Evolutionary conservation across 2,797 vertebrate species (phyloP).

Genomic region (Ctenosaura bakeri): DNA sequence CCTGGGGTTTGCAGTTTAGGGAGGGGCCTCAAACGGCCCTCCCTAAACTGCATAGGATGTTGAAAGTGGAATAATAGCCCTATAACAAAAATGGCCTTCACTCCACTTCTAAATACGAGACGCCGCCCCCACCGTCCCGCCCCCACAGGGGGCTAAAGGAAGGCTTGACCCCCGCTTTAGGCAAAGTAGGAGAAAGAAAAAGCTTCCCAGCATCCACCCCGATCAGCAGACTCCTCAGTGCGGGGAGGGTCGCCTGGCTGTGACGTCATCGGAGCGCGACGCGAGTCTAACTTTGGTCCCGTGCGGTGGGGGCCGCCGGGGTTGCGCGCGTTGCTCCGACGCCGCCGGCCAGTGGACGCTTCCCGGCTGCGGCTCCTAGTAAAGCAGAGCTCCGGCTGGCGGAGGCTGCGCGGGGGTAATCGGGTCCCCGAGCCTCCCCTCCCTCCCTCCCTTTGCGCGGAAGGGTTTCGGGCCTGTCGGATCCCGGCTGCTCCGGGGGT

Average conservation of each 20-base stretch:
- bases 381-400: no score
- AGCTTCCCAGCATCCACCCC: neutral
- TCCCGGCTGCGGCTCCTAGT: neutral
- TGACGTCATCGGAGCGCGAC: conserved; percentile 20
- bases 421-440: neutral
- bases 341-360: neutral
- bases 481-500: neutral
- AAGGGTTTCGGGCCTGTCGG: conserved; percentile 19
- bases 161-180: no score
- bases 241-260: no score
- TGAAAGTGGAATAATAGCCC: no score
- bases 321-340: conserved; percentile 10
- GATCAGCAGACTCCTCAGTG: neutral
- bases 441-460: neutral
- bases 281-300: neutral
- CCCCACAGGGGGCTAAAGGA: no score
- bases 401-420: neutral
- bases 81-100: no score
- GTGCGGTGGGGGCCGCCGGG: neutral
- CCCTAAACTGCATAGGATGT: no score
- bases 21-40: no score
- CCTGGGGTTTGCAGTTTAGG: no score
- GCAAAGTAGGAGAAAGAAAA: neutral
- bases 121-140: no score
- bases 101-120: no score